Percentiles rank a stretch among this genome's conserved stretches.
Conservation (phyloP, 2,888 invertebrate genomes). For the Chymomyza caudatula region DNA sequence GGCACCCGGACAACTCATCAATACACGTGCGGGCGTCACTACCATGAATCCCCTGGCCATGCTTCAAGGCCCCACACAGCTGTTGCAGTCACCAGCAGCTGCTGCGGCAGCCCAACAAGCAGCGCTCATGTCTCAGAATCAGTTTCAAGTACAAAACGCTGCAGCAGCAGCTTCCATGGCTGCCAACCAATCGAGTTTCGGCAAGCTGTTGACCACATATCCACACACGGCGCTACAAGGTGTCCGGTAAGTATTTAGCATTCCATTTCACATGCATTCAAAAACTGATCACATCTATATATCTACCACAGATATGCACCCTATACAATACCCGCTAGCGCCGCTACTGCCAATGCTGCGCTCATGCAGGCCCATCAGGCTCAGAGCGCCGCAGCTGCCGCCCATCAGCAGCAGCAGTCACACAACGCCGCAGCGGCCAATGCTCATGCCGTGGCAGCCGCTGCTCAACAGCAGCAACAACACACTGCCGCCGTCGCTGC, state of each 20-base stretch:
- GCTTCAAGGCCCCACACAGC: conserved; percentile 79
- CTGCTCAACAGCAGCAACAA: conserved; percentile 51
- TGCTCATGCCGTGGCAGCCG: conserved; percentile 14
- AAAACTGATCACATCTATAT: background rate
- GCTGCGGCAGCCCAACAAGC: conserved; percentile 78
- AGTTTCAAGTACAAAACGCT: conserved; percentile 80
- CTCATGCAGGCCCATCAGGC: conserved; percentile 78
- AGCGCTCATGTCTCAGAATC: conserved; percentile 78
- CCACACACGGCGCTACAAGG: conserved; percentile 79
- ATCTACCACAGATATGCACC: conserved; percentile 80
- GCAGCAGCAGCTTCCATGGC: conserved; percentile 81
- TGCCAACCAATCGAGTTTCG: conserved; percentile 82
- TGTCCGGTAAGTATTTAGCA: conserved; percentile 73
- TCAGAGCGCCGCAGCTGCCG: conserved; percentile 61
- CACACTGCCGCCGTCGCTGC: conserved; percentile 60
- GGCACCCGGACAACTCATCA: conserved; percentile 80
- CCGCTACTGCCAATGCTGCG: conserved; percentile 79
- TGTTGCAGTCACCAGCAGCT: conserved; percentile 71
- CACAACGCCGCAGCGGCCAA: conserved; percentile 45
- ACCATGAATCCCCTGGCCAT: conserved; percentile 81
- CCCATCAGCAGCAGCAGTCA: conserved; percentile 69
- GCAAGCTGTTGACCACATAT: conserved; percentile 83
- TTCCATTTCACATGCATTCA: background rate
- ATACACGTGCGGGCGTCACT: conserved; percentile 76
- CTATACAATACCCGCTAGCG: conserved; percentile 81